phyloP scores from a whole-genome alignment of 2,113 vertebrate species.

The Toxotes jaculatrix region DNA sequence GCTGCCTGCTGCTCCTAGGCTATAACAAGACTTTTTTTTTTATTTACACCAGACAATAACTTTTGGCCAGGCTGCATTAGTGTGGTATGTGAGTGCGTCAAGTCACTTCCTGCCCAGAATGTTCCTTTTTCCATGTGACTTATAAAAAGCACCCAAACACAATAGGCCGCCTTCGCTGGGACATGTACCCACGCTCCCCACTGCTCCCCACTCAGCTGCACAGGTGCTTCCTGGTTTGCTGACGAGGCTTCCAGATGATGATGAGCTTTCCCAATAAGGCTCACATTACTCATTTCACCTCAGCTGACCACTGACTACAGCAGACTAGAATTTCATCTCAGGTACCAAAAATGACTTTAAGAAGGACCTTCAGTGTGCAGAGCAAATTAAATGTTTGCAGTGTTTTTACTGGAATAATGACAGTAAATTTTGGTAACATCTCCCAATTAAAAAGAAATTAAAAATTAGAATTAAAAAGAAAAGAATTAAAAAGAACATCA shows the following conservation, averaged over 20 bases:
- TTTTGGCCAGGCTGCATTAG: conserved; percentile 19
- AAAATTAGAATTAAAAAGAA: not conserved
- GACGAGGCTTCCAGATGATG: conserved; percentile 63
- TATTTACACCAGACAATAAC: conserved; percentile 49
- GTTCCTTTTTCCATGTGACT: conserved; percentile 66
- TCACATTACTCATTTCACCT: conserved; percentile 61
- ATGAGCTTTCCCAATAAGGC: conserved; percentile 61
- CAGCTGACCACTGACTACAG: conserved; percentile 54
- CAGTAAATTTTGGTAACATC: conserved; percentile 23
- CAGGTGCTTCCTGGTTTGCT: conserved; percentile 83
- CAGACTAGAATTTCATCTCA: conserved; percentile 32
- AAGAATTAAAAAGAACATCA: not conserved
- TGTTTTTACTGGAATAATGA: not conserved
- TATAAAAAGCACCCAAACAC: conserved; percentile 77
- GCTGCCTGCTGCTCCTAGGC: not conserved
- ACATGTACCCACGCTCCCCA: conserved; percentile 13
- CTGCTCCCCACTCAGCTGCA: conserved; percentile 44
- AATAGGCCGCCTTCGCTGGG: conserved; percentile 62
- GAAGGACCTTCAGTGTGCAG: not conserved
- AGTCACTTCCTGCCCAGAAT: conserved; percentile 76
- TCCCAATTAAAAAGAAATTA: not conserved
- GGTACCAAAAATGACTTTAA: conserved; percentile 11
- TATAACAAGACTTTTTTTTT: conserved; percentile 6
- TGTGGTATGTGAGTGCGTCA: conserved; percentile 55
- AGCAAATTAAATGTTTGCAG: not conserved